Base-by-base conservation (phyloP, 2,113 vertebrate species). In the Bubo scandiacus region DNA sequence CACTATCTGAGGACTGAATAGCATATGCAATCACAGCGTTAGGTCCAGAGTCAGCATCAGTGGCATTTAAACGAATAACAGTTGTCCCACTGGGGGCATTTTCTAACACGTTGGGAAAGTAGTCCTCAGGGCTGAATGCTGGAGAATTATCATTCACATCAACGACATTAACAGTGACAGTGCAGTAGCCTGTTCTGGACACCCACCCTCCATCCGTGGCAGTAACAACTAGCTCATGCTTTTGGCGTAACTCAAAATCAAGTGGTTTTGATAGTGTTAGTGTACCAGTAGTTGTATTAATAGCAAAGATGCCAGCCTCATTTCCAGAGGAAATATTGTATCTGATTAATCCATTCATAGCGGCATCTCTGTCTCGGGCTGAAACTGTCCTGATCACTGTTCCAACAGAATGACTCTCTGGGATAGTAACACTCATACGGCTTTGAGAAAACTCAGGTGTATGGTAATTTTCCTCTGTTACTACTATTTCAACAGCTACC, bases 91-190 rank as follows among this genome's bases (percentile, higher is more conserved):
- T 99, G 15, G 99, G 99, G 23, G 99, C 99, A 17, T 99, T 99
- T 97, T 99, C 99, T 96, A 99, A 96, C 42, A 99, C 99, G 0
- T 97, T 94, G 30, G 99, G 99, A 86, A 98, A 99, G 51, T 99
- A 99, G 40, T 99, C 98, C 20, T 99, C 98, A 0, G 98, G 98
- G 45, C 96, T 97, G 78, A 99, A 99, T 12, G 98, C 79, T 2
- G 99, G 99, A 43, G 99, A 98, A 94, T 99, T 99, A 96, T 99
- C 99, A 43, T 99, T 99, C 58, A 99, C 98, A 62, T 99, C 99
- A 5, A 99, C 95, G 59, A 99, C 98, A 5, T 98, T 98, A 25
- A 99, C 57, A 5, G 97, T 99, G 70, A 99, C 98, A 3, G 97
- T 98, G 80, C 99, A 99, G 55, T 98, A 99, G 63, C 99, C 99